Percentiles rank a stretch among this genome's conserved stretches.
phyloP scores from a whole-genome alignment of 2,888 invertebrate species.

The Pristionchus entomophagus region DNA sequence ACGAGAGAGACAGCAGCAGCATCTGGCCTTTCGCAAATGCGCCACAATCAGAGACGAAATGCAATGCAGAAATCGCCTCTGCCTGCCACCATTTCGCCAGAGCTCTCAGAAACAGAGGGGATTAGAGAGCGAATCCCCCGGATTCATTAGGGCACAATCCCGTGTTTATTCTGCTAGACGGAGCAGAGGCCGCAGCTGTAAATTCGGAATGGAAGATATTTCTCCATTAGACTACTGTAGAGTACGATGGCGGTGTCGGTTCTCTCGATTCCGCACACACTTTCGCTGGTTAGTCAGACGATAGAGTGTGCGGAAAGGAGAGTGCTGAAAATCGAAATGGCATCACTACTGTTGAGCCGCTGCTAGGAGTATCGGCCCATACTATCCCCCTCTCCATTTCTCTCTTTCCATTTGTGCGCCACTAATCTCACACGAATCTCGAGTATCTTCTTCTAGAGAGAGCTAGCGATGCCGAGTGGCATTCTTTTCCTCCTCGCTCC shows the following conservation, averaged over 20 bases:
- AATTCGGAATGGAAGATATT: neutral
- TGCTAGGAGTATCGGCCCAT: neutral
- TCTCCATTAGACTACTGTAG: neutral
- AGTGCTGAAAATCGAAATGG: too few species aligned
- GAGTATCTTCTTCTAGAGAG: too few species aligned
- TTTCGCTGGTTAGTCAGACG: neutral
- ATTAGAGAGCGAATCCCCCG: neutral
- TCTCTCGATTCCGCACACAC: too few species aligned
- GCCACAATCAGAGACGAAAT: too few species aligned
- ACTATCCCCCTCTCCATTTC: neutral
- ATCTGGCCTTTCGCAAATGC: too few species aligned
- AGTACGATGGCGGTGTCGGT: too few species aligned
- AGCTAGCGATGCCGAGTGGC: neutral
- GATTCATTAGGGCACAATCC: constrained; percentile 13
- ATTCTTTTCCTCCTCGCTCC: constrained; percentile 13
- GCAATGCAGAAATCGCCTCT: neutral
- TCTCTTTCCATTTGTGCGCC: constrained; percentile 11
- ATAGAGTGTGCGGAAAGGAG: too few species aligned
- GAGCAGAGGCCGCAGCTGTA: too few species aligned
- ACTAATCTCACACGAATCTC: constrained; percentile 41
- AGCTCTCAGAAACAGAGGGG: neutral
- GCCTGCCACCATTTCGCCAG: neutral
- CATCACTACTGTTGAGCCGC: neutral
- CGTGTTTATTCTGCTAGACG: constrained; percentile 5
- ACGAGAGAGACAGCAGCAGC: neutral